A percentile compares a stretch with the other conserved stretches of the same genome.
phyloP scores from a whole-genome alignment of 2,888 invertebrate genomes.

The Byasa hedistus region DNA sequence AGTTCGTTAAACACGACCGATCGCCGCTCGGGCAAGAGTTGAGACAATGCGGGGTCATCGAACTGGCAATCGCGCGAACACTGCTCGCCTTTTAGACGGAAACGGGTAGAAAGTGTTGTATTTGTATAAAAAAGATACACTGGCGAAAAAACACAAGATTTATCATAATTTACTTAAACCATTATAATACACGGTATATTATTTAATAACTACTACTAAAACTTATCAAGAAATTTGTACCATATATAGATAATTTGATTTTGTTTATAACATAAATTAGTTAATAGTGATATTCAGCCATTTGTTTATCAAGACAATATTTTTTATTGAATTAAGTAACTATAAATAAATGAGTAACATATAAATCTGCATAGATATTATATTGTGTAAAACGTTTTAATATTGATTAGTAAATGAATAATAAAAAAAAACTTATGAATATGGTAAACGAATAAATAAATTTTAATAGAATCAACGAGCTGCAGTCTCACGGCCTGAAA shows the following conservation, averaged over 20 bases:
- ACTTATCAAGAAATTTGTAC: too few species aligned
- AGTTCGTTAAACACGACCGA: constrained; percentile 34
- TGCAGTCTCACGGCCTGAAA: constrained; percentile 17
- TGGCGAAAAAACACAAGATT: constrained; percentile 4
- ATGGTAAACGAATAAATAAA: neutral
- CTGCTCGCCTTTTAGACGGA: constrained; percentile 28
- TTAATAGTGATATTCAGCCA: too few species aligned
- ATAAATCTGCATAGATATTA: too few species aligned
- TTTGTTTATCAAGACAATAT: too few species aligned
- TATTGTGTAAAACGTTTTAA: too few species aligned
- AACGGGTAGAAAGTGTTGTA: constrained; percentile 28
- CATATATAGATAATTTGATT: too few species aligned
- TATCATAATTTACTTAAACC: neutral
- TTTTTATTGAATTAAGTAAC: too few species aligned
- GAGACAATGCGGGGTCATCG: constrained; percentile 45
- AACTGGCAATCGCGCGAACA: constrained; percentile 36
- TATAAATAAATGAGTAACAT: too few species aligned
- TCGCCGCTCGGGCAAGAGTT: constrained; percentile 28
- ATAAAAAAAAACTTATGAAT: neutral
- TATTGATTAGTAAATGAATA: too few species aligned
- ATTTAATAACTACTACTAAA: too few species aligned
- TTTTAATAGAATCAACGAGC: neutral
- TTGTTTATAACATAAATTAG: too few species aligned
- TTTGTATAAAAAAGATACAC: constrained; percentile 14
- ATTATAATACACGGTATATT: neutral